These are phyloP conservation scores for Chymomyza amoena DNA, from an alignment of 2,888 invertebrate species.

Conservation along the genomic window DNA sequence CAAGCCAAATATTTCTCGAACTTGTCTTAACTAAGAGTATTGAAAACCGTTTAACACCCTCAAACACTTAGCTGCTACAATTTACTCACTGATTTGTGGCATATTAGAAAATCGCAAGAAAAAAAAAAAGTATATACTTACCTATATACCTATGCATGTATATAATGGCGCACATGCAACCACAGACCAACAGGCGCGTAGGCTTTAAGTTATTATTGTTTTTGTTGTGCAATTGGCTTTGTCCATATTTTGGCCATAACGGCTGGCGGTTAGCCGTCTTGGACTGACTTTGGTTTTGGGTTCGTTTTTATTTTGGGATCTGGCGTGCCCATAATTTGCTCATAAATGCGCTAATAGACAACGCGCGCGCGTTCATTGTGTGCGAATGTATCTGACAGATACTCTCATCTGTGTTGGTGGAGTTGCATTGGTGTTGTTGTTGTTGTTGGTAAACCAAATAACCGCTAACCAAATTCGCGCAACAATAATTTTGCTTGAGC, in stretches of 20 bases:
- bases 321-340: constrained; percentile 69
- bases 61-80: constrained; percentile 50
- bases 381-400: constrained; percentile 14
- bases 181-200: constrained; percentile 59
- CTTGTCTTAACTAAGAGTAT: not conserved
- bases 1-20: not conserved
- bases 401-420: constrained; percentile 1
- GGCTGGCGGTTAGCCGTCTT: constrained; percentile 20
- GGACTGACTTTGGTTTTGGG: not conserved
- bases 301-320: constrained; percentile 29
- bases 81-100: constrained; percentile 69
- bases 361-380: constrained; percentile 31
- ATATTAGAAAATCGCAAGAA: constrained; percentile 49
- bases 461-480: constrained; percentile 11
- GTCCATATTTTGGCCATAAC: constrained; percentile 42
- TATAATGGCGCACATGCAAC: constrained; percentile 15
- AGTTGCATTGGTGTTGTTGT: constrained; percentile 12
- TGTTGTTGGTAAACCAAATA: constrained; percentile 8
- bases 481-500: constrained; percentile 1
- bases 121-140: not conserved
- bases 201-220: constrained; percentile 27
- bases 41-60: not conserved
- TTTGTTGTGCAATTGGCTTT: constrained; percentile 57
- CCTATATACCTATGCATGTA: not conserved
- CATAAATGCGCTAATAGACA: constrained; percentile 66